These are phyloP conservation scores for Scaptomyza pallida DNA, from an alignment of 1,140 invertebrate genomes.

Conservation along the genomic window DNA sequence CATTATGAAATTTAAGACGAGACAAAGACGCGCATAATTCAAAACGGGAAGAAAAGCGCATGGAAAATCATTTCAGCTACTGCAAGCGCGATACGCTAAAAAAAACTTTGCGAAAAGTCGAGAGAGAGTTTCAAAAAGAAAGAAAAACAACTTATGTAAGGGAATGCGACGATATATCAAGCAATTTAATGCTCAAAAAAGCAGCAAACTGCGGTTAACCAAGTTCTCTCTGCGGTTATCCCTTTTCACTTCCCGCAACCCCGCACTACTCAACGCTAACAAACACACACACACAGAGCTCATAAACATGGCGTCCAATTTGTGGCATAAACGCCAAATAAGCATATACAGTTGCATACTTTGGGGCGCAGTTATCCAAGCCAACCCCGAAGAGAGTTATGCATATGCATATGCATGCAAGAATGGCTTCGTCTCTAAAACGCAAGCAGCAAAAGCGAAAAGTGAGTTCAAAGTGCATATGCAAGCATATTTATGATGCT, in stretches of 20 bases:
- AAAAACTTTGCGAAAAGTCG: constrained; percentile 53
- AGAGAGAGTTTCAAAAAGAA: constrained; percentile 27
- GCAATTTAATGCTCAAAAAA: constrained; percentile 79
- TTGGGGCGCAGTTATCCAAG: constrained; percentile 44
- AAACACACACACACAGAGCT: constrained; percentile 2
- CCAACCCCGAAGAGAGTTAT: constrained; percentile 33
- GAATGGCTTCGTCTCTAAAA: constrained; percentile 26
- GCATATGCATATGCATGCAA: constrained; percentile 26
- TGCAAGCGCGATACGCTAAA: too few relatives aligned
- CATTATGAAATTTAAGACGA: constrained; percentile 81
- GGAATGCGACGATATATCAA: constrained; percentile 66
- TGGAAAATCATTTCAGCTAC: constrained; percentile 18
- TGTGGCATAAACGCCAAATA: constrained; percentile 73
- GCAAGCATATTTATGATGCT: constrained; percentile 36
- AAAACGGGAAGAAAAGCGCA: constrained; percentile 23
- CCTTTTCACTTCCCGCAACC: neutral
- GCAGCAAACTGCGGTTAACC: constrained; percentile 59
- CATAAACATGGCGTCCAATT: constrained; percentile 72
- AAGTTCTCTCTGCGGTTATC: constrained; percentile 32
- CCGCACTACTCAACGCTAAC: neutral
- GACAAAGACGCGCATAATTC: constrained; percentile 79
- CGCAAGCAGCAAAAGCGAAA: constrained; percentile 3
- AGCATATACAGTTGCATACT: constrained; percentile 61
- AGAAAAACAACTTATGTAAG: constrained; percentile 4
- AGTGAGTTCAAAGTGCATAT: constrained; percentile 43